Evolutionary conservation across 2,797 vertebrate species (phyloP).

Genomic region (Enteromius mattozi): DNA sequence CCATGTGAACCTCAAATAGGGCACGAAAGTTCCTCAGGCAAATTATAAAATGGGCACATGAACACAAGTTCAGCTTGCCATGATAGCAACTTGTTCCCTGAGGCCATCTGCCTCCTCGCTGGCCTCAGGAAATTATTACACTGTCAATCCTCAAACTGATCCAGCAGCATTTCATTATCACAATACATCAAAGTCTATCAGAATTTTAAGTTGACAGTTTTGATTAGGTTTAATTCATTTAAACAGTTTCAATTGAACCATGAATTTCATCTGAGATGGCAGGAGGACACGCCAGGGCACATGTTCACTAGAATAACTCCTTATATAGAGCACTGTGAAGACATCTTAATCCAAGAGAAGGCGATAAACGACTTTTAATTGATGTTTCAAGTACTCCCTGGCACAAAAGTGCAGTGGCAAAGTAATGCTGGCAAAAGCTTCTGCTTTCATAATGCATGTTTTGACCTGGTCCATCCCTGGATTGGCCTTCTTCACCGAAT

Average conservation of each 20-base stretch:
- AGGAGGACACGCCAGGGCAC: neutral
- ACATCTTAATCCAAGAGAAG: neutral
- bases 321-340: neutral
- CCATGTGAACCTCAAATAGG: neutral
- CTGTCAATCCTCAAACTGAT: neutral
- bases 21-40: slow-evolving; percentile 11
- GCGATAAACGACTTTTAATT: slow-evolving; percentile 1
- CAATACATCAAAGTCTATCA: neutral
- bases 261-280: neutral
- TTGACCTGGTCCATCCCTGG: neutral
- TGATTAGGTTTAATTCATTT: neutral
- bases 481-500: neutral
- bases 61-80: slow-evolving; percentile 8
- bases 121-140: neutral
- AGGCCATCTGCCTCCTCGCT: slow-evolving; percentile 5
- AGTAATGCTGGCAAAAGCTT: slow-evolving; percentile 26
- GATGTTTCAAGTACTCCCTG: neutral
- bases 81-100: slow-evolving; percentile 3
- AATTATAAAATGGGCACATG: slow-evolving; percentile 6
- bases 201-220: neutral
- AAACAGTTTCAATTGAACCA: neutral
- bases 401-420: neutral
- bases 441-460: neutral
- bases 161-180: neutral
- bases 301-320: neutral